A percentile compares a stretch with the other conserved stretches of the same genome.
These are phyloP conservation scores for Drosophila engyochracea DNA, from an alignment of 2,888 invertebrate species.

Conservation along the genomic window DNA sequence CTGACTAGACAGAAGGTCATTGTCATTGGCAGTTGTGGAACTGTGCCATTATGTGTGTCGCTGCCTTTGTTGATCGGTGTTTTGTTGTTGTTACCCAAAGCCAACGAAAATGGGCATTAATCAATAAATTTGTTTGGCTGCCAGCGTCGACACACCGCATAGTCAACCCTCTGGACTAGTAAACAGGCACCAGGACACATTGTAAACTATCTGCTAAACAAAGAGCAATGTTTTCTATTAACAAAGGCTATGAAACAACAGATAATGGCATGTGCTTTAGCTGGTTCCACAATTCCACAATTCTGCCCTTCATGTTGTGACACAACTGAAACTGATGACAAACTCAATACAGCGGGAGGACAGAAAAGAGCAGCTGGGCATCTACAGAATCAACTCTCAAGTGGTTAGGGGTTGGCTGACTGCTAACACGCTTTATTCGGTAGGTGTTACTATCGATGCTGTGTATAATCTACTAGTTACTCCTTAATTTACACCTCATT, in stretches of 20 bases:
- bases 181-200: conserved; percentile 46
- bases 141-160: conserved; percentile 71
- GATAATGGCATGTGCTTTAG: conserved; percentile 61
- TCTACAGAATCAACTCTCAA: conserved; percentile 30
- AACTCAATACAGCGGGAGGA: conserved; percentile 66
- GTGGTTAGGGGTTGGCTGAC: conserved; percentile 38
- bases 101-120: conserved; percentile 75
- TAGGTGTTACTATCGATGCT: conserved; percentile 48
- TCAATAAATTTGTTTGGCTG: conserved; percentile 84
- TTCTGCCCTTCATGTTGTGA: conserved; percentile 73
- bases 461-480: conserved; percentile 33
- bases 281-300: conserved; percentile 21
- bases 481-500: conserved; percentile 69
- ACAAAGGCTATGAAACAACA: conserved; percentile 31
- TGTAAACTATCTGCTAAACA: conserved; percentile 54
- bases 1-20: conserved; percentile 14
- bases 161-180: conserved; percentile 37
- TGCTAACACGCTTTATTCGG: conserved; percentile 8
- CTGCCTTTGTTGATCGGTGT: conserved; percentile 47
- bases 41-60: conserved; percentile 52
- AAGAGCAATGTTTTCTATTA: conserved; percentile 59
- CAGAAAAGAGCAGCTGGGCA: conserved; percentile 56
- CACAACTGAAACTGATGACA: conserved; percentile 57
- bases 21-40: conserved; percentile 55
- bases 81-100: conserved; percentile 41